Base-by-base conservation (phyloP, 1,140 invertebrate species). In the Bombus haemorrhoidalis region DNA sequence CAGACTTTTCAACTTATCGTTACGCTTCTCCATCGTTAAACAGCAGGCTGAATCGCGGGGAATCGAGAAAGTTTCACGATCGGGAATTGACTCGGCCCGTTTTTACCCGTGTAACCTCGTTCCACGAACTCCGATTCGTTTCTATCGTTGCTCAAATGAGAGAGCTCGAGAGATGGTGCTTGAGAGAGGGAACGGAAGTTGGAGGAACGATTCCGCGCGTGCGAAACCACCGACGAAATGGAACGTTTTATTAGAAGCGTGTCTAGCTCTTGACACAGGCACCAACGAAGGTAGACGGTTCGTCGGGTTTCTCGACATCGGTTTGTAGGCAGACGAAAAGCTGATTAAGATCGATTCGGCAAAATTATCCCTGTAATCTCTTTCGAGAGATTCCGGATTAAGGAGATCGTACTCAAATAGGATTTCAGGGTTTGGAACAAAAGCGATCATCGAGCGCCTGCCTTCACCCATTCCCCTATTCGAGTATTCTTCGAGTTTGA, bases 301-400 rank as follows among this genome's bases (percentile, higher is more conserved):
- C 71, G 28, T n/a, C 41, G 76, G 80, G 22, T 86, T 86, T 68
- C 75, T 47, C 71, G 64, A 18, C 25, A 18, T 86, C 59, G 77
- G 64, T 53, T 83, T 72, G 76, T 53, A 81, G 53, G 5, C 85
- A 75, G 82, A 89, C 82, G 82, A 85, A 90, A 90, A 85, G 86
- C 89, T 90, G 89, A 90, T 90, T 90, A 90, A 82, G 79, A 82
- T 64, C 75, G 88, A 90, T 89, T 90, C 72, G 75, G 59, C 79
- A 72, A 90, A 90, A 90, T 90, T 90, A 90, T 90, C 79, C 81
- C 76, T 72, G 80, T 87, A 90, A 90, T 90, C 88, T 83, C 69
- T 74, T 86, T 41, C 75, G 59, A 87, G 69, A 62, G 75, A 78
- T 78, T 53, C 64, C 76, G 76, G 86, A 90, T 90, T 90, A 87